Percentiles rank a stretch among this genome's conserved stretches.
These are phyloP conservation scores for Drosophila pseudotakahashii DNA, from an alignment of 2,888 invertebrate genomes.

Conservation along the genomic window DNA sequence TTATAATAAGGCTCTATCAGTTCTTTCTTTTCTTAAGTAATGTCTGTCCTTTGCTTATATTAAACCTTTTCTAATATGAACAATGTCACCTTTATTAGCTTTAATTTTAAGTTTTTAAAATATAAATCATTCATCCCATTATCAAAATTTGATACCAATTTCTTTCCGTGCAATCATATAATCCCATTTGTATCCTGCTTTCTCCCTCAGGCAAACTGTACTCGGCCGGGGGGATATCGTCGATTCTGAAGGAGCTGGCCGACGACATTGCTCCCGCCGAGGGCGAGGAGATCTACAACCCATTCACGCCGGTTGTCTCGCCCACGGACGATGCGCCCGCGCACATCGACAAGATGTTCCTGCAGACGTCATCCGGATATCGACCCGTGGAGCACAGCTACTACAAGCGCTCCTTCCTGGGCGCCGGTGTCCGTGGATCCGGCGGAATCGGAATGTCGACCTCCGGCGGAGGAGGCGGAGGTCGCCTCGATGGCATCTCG, in stretches of 20 bases:
- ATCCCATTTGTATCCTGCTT: neutral
- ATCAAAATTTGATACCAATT: neutral
- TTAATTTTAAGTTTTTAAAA: too few relatives aligned
- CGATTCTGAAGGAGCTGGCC: conserved; percentile 84
- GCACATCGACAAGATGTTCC: conserved; percentile 84
- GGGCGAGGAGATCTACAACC: conserved; percentile 85
- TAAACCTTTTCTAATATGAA: too few relatives aligned
- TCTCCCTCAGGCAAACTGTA: conserved; percentile 81
- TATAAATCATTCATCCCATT: too few relatives aligned
- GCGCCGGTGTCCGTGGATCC: conserved; percentile 52
- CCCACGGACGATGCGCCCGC: conserved; percentile 84
- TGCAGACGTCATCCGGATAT: conserved; percentile 85
- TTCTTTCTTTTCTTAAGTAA: too few relatives aligned
- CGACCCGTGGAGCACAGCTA: conserved; percentile 84
- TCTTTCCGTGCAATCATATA: neutral
- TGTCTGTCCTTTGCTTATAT: too few relatives aligned
- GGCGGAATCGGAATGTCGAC: conserved; percentile 35
- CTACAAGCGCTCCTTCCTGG: conserved; percentile 83
- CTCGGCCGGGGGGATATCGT: conserved; percentile 83
- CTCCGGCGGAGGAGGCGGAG: conserved; percentile 35
- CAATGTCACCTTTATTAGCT: too few relatives aligned
- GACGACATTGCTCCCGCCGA: conserved; percentile 84
- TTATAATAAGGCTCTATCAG: too few relatives aligned
- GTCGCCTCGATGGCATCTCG: conserved; percentile 70
- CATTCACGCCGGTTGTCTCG: conserved; percentile 85